Evolutionary conservation across 2,113 vertebrate genomes (phyloP).

Genomic region (Hemicordylus capensis): DNA sequence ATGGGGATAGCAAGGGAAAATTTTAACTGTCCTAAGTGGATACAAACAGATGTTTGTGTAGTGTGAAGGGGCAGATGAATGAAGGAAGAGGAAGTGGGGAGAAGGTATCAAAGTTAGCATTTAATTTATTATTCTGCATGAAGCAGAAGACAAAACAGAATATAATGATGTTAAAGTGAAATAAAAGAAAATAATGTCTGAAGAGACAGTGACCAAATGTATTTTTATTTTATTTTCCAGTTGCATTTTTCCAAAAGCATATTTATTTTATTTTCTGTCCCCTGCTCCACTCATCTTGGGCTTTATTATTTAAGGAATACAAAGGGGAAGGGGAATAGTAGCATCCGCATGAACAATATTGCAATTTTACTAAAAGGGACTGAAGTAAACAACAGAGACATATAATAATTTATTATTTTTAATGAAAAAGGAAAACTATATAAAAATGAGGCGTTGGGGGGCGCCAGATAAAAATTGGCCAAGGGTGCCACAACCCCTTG

Average conservation of each 20-base stretch:
- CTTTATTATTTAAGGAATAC: background rate
- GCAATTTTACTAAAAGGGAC: no score
- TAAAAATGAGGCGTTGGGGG: no score
- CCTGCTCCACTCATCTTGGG: background rate
- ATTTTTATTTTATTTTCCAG: background rate
- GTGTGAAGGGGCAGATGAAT: background rate
- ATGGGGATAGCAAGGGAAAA: background rate
- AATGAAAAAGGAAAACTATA: no score
- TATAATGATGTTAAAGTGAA: constrained; percentile 10
- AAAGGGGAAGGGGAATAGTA: background rate
- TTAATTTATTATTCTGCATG: constrained; percentile 46
- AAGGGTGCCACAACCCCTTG: no score
- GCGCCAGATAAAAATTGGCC: no score
- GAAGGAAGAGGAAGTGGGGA: background rate
- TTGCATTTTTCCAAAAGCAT: no score
- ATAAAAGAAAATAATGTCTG: background rate
- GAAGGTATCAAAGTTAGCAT: constrained; percentile 38
- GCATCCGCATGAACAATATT: background rate
- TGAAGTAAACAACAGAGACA: no score
- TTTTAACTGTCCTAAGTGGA: constrained; percentile 9
- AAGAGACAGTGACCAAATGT: background rate
- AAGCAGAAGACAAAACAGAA: background rate
- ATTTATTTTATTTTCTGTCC: background rate
- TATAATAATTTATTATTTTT: no score
- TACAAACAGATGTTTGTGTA: constrained; percentile 17